Percentiles rank a stretch among this genome's conserved stretches.
phyloP scores from a whole-genome alignment of 2,113 vertebrate species.

The Orientallactaga bullata region DNA sequence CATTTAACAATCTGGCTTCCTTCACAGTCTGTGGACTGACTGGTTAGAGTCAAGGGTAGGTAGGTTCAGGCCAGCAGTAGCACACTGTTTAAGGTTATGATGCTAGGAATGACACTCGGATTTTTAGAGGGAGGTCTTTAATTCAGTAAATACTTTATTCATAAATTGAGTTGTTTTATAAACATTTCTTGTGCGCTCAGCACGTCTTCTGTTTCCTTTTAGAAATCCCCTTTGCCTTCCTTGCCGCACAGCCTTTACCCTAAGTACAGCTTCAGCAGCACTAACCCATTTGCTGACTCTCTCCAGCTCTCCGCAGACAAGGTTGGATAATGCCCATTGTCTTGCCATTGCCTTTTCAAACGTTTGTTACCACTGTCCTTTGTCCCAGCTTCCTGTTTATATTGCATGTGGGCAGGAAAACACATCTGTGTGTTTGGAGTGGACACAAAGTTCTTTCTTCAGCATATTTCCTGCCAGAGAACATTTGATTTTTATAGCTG shows the following conservation, averaged over 20 bases:
- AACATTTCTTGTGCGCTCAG: conserved; percentile 69
- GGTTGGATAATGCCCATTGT: conserved; percentile 85
- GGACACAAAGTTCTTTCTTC: conserved; percentile 48
- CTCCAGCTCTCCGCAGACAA: conserved; percentile 88
- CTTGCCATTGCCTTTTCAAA: conserved; percentile 74
- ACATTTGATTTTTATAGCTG: conserved; percentile 28
- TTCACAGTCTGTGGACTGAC: background rate
- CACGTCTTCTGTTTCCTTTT: conserved; percentile 89
- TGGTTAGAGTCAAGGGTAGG: no score
- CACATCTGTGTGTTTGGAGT: conserved; percentile 60
- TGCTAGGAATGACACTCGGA: background rate
- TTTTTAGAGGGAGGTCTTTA: background rate
- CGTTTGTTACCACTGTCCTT: conserved; percentile 53
- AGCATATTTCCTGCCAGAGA: conserved; percentile 59
- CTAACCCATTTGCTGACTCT: conserved; percentile 92
- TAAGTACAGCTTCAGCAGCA: conserved; percentile 89
- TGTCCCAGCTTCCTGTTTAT: conserved; percentile 50
- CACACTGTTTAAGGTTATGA: background rate
- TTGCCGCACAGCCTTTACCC: conserved; percentile 88
- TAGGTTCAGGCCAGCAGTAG: background rate
- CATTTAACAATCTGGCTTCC: background rate
- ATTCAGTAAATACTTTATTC: conserved; percentile 49
- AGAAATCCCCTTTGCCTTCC: conserved; percentile 91
- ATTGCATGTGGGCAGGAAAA: background rate
- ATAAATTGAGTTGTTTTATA: conserved; percentile 34